phyloP scores from a whole-genome alignment of 2,888 invertebrate species.

The Ceriagrion tenellum region DNA sequence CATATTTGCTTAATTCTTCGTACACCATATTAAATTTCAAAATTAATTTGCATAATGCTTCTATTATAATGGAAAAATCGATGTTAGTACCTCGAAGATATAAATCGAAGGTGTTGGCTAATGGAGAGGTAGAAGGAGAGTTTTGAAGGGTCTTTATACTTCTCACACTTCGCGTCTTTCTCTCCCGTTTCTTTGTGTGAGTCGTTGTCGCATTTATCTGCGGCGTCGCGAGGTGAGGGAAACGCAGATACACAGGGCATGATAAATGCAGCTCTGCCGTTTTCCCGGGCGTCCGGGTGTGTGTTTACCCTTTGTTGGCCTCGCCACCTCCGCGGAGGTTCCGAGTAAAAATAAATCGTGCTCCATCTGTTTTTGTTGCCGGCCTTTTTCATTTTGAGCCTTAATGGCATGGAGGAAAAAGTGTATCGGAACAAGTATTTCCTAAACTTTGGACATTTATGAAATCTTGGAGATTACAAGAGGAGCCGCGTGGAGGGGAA shows the following conservation, averaged over 20 bases:
- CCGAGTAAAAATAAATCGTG: conserved; percentile 23
- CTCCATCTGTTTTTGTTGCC: conserved; percentile 36
- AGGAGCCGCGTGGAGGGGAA: neutral
- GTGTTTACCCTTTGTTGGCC: conserved; percentile 28
- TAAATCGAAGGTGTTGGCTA: neutral
- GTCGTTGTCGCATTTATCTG: conserved; percentile 3
- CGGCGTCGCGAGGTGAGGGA: neutral
- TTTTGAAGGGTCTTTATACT: neutral
- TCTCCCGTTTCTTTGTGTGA: neutral
- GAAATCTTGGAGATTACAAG: conserved; percentile 26
- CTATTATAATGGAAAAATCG: too few species aligned
- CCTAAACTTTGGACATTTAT: conserved; percentile 36
- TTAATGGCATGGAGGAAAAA: conserved; percentile 22
- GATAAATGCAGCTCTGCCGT: neutral
- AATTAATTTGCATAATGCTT: too few species aligned
- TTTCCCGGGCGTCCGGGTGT: neutral
- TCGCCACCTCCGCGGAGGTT: neutral
- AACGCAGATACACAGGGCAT: neutral
- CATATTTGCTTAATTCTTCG: too few species aligned
- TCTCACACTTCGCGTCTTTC: neutral
- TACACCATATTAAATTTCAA: too few species aligned
- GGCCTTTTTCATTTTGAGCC: conserved; percentile 35
- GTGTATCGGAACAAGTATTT: conserved; percentile 36
- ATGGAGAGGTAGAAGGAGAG: neutral
- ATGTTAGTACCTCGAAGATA: too few species aligned